Evolutionary conservation across 2,888 invertebrate species (phyloP).

Genomic region (Beris morrisii): DNA sequence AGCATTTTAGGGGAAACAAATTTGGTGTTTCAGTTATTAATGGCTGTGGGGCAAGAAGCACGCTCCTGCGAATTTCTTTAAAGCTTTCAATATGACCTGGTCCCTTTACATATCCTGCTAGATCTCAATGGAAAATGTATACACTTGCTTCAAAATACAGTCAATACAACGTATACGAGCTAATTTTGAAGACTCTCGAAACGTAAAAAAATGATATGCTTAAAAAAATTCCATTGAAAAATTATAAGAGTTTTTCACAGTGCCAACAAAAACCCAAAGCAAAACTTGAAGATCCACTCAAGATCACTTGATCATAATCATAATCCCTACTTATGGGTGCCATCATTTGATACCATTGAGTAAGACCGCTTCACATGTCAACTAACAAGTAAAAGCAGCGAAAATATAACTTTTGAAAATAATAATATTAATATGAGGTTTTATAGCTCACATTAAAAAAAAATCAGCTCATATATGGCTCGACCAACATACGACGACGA

Average conservation of each 20-base stretch:
- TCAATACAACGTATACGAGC: not conserved
- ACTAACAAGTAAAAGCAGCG: constrained; percentile 13
- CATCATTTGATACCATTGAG: constrained; percentile 12
- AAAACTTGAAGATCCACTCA: not conserved
- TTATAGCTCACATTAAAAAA: no score
- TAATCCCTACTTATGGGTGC: constrained; percentile 7
- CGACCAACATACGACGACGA: no score
- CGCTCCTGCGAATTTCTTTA: no score
- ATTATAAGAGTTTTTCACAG: not conserved
- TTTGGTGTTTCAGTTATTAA: no score
- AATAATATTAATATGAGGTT: not conserved
- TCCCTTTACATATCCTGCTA: no score
- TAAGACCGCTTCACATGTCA: constrained; percentile 9
- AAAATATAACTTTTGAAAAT: not conserved
- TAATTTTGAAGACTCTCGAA: constrained; percentile 10
- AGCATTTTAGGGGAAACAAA: no score
- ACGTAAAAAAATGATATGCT: not conserved
- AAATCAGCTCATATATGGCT: no score
- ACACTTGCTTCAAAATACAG: no score
- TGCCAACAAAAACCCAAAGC: not conserved
- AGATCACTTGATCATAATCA: not conserved
- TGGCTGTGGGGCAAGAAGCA: no score
- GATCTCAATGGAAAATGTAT: no score
- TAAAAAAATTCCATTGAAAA: no score
- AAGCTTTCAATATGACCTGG: no score